Conservation (phyloP, 2,888 invertebrate species). For the Imbricaverruca yamaguchii region DNA sequence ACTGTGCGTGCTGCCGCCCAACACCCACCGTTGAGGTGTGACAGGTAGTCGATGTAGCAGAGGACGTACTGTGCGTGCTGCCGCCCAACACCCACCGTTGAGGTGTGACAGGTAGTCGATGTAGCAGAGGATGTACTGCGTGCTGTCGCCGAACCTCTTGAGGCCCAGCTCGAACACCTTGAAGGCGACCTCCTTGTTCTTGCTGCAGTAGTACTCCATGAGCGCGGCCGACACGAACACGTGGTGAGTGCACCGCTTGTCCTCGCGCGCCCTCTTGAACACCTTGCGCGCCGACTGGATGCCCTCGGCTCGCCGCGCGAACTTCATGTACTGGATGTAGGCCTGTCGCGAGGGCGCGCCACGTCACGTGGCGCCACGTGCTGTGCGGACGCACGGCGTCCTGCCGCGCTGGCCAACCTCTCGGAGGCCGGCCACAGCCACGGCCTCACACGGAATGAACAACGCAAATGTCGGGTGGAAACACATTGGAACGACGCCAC, state of each 20-base stretch:
- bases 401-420: no score
- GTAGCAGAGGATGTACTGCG: constrained; percentile 91
- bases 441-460: no score
- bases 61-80: constrained; percentile 80
- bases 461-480: no score
- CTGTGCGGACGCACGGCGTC: no score
- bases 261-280: constrained; percentile 92
- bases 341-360: constrained; percentile 49
- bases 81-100: constrained; percentile 60
- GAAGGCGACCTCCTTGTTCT: constrained; percentile 94
- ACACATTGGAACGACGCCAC: no score
- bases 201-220: constrained; percentile 99
- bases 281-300: constrained; percentile 92
- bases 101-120: constrained; percentile 95
- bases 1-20: background rate
- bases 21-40: constrained; percentile 81
- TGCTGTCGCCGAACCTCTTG: constrained; percentile 90
- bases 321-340: constrained; percentile 99
- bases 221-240: constrained; percentile 94
- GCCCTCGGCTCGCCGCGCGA: constrained; percentile 91
- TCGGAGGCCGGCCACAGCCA: no score
- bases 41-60: constrained; percentile 92
- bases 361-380: no score
- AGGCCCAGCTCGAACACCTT: constrained; percentile 94
- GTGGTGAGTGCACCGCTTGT: constrained; percentile 72